A percentile compares a stretch with the other conserved stretches of the same genome.
Conservation (phyloP, 2,113 vertebrate species). For the Tyto alba region DNA sequence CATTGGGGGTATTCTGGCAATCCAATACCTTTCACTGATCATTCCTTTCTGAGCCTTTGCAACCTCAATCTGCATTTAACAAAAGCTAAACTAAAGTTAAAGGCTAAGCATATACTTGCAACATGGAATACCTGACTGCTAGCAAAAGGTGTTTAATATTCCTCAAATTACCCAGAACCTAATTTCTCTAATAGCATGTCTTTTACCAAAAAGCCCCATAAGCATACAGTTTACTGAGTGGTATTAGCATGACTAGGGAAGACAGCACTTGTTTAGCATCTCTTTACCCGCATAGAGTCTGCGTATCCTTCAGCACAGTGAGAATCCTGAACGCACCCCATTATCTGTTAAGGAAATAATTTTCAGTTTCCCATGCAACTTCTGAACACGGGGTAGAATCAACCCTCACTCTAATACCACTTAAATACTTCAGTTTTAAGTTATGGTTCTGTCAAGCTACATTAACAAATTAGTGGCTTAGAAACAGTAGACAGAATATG, state of each 20-base stretch:
- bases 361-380: background rate
- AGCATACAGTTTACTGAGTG: background rate
- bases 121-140: background rate
- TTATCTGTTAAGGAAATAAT: background rate
- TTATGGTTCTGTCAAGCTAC: background rate
- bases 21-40: background rate
- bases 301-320: background rate
- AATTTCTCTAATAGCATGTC: background rate
- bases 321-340: background rate
- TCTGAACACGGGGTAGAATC: background rate
- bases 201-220: background rate
- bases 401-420: background rate
- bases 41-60: background rate
- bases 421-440: background rate
- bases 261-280: background rate
- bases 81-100: background rate
- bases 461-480: background rate
- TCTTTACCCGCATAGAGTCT: background rate
- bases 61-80: background rate
- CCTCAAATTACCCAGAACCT: background rate
- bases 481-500: slow-evolving; percentile 18
- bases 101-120: background rate
- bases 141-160: background rate
- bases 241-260: background rate
- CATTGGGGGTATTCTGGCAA: background rate